Evolutionary conservation across 1,140 invertebrate species (phyloP).

Genomic region (Neodiprion pinetum): DNA sequence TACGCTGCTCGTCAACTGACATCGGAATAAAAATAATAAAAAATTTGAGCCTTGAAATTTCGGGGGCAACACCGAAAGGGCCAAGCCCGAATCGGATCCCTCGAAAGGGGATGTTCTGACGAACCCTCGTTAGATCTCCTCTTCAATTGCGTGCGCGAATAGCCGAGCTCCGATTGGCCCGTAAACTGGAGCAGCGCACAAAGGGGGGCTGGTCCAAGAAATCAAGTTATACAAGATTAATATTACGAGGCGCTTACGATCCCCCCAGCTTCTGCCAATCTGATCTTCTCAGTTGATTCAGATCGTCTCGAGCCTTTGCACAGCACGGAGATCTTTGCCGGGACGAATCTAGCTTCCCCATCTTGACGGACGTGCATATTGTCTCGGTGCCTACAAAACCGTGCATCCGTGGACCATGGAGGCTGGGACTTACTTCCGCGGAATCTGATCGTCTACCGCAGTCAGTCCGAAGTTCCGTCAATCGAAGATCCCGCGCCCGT

Average conservation of each 20-base stretch:
- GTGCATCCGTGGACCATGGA: too few species aligned
- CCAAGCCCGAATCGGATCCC: background rate
- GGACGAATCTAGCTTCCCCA: background rate
- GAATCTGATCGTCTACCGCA: too few species aligned
- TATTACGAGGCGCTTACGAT: background rate
- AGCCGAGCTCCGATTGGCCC: constrained; percentile 40
- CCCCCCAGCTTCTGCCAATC: background rate
- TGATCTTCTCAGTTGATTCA: background rate
- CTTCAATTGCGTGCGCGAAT: background rate
- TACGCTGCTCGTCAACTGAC: too few species aligned
- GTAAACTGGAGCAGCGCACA: constrained; percentile 45
- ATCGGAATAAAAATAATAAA: too few species aligned
- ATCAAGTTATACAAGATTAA: constrained; percentile 3
- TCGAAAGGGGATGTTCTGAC: background rate
- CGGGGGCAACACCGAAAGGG: too few species aligned
- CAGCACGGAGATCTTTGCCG: background rate
- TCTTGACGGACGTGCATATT: too few species aligned
- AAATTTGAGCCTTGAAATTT: too few species aligned
- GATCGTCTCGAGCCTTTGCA: background rate
- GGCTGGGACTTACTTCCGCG: too few species aligned
- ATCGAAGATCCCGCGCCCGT: too few species aligned
- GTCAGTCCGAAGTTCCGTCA: too few species aligned
- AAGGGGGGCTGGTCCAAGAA: constrained; percentile 35
- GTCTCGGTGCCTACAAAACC: too few species aligned
- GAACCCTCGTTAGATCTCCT: background rate